These are phyloP conservation scores for Achroia grisella DNA, from an alignment of 1,140 invertebrate genomes.

Conservation along the genomic window DNA sequence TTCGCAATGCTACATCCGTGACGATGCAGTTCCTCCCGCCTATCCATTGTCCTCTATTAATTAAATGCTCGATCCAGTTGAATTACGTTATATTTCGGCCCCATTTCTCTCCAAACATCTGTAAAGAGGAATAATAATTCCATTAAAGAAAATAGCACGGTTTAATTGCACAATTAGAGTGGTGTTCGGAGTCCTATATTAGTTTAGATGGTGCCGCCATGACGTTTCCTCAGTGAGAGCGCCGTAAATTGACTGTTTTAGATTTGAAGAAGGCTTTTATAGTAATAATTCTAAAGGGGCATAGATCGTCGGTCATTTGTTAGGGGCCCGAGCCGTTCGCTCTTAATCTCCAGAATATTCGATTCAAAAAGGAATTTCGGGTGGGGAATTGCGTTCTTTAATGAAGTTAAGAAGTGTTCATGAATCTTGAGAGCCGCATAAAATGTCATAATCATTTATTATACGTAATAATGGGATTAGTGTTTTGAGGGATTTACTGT, in stretches of 20 bases:
- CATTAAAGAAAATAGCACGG: constrained; percentile 37
- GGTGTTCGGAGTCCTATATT: constrained; percentile 30
- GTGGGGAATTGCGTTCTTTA: constrained; percentile 28
- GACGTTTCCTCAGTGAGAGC: constrained; percentile 12
- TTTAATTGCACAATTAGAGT: constrained; percentile 41
- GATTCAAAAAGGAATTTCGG: constrained; percentile 28
- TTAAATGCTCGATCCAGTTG: constrained; percentile 9
- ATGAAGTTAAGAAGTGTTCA: constrained; percentile 44
- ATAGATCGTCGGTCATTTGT: constrained; percentile 30
- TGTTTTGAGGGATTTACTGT: constrained; percentile 12
- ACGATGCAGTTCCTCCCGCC: constrained; percentile 48
- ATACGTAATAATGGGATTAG: constrained; percentile 20
- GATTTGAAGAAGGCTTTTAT: constrained; percentile 38
- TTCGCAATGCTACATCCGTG: constrained; percentile 64
- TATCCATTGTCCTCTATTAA: constrained; percentile 33
- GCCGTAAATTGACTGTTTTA: constrained; percentile 41
- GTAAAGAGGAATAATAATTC: constrained; percentile 30
- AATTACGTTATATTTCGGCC: constrained; percentile 17
- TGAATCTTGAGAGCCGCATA: constrained; percentile 16
- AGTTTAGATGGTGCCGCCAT: constrained; percentile 26
- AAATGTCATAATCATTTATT: constrained; percentile 23
- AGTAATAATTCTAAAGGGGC: constrained; percentile 31
- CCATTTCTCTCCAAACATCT: constrained; percentile 14
- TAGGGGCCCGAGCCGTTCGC: constrained; percentile 9
- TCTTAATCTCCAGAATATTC: constrained; percentile 30